Conservation (phyloP, 2,888 invertebrate species). For the Drosophila crucigera region DNA sequence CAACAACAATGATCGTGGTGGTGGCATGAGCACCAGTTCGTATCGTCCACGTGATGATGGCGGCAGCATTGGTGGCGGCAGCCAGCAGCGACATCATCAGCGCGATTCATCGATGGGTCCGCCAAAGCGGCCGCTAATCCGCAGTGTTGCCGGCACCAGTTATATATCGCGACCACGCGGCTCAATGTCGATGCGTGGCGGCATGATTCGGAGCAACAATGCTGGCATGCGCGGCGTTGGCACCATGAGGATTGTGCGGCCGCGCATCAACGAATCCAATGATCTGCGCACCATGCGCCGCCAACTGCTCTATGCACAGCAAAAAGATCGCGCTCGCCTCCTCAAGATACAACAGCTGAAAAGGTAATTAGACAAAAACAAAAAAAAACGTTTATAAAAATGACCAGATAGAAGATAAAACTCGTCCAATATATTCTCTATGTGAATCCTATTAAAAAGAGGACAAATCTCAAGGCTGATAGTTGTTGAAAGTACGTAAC, state of each 20-base stretch:
- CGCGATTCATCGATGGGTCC: slow-evolving; percentile 84
- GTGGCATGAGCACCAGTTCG: slow-evolving; percentile 67
- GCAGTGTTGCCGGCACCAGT: slow-evolving; percentile 81
- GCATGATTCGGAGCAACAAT: slow-evolving; percentile 71
- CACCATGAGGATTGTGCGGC: slow-evolving; percentile 79
- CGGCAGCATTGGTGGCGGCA: slow-evolving; percentile 36
- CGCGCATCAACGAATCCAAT: slow-evolving; percentile 77
- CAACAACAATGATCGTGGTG: slow-evolving; percentile 60
- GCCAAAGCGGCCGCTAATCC: slow-evolving; percentile 82
- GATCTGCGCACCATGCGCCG: slow-evolving; percentile 84
- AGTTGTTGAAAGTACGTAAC: slow-evolving; percentile 29
- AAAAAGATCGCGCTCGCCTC: slow-evolving; percentile 84
- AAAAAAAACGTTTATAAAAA: slow-evolving; percentile 39
- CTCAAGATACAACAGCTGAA: slow-evolving; percentile 85
- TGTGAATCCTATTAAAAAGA: slow-evolving; percentile 10
- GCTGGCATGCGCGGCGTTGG: slow-evolving; percentile 74
- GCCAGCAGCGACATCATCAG: slow-evolving; percentile 78
- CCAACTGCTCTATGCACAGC: slow-evolving; percentile 83
- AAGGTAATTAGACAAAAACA: slow-evolving; percentile 82
- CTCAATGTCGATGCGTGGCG: slow-evolving; percentile 78
- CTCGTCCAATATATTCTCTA: slow-evolving; percentile 29
- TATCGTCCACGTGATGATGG: slow-evolving; percentile 73
- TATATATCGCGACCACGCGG: slow-evolving; percentile 83
- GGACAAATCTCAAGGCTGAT: slow-evolving; percentile 23
- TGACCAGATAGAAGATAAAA: slow-evolving; percentile 35